A percentile compares a stretch with the other conserved stretches of the same genome.
phyloP scores from a whole-genome alignment of 2,888 invertebrate species.

The Sinotaia quadrata region DNA sequence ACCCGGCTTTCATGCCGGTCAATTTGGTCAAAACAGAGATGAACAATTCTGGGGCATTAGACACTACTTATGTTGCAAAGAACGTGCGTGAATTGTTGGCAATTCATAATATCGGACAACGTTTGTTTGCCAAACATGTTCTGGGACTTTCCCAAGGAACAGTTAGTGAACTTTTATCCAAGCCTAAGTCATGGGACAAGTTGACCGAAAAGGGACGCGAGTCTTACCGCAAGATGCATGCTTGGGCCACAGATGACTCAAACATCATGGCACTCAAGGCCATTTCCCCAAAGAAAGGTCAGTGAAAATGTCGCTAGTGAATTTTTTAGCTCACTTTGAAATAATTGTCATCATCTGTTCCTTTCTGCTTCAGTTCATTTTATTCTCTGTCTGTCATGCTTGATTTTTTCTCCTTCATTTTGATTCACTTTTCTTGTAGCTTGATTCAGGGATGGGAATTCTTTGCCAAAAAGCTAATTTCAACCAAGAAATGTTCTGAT shows the following conservation, averaged over 20 bases:
- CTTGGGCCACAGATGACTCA: conserved; percentile 98
- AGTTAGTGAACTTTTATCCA: conserved; percentile 96
- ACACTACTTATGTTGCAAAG: conserved; percentile 93
- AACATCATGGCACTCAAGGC: conserved; percentile 97
- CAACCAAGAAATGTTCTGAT: too few species aligned
- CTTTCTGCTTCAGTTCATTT: too few species aligned
- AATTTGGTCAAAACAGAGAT: conserved; percentile 43
- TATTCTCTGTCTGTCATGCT: too few species aligned
- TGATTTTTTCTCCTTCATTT: too few species aligned
- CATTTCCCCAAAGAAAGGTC: conserved; percentile 80
- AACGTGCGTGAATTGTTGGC: conserved; percentile 93
- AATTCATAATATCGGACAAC: conserved; percentile 98
- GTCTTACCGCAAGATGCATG: conserved; percentile 99
- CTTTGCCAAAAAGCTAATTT: too few species aligned
- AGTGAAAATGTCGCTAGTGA: conserved; percentile 11
- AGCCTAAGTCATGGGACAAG: conserved; percentile 99
- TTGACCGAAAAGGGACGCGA: conserved; percentile 99
- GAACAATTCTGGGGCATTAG: conserved; percentile 79
- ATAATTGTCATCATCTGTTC: too few species aligned
- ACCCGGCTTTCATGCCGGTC: conserved; percentile 40
- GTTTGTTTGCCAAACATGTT: conserved; percentile 98
- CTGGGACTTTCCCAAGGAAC: conserved; percentile 96
- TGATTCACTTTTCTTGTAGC: too few species aligned
- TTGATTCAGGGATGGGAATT: too few species aligned
- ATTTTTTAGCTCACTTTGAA: not conserved